These are phyloP conservation scores for Sthenelais limicola DNA, from an alignment of 2,888 invertebrate species.

Conservation along the genomic window DNA sequence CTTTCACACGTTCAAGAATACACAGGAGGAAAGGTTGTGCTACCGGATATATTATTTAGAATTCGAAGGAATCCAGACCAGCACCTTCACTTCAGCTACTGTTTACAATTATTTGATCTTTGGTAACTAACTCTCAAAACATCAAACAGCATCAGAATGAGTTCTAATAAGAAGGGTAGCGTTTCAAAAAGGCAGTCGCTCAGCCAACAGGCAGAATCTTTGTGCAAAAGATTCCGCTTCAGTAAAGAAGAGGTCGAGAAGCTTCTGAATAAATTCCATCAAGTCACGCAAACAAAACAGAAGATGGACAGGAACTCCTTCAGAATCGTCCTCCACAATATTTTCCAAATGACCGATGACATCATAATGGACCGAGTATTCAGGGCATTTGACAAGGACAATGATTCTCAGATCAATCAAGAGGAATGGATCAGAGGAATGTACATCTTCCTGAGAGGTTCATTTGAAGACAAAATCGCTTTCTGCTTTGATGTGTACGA, in stretches of 20 bases:
- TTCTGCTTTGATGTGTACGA: conserved; percentile 80
- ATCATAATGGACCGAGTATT: conserved; percentile 66
- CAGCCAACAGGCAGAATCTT: conserved; percentile 19
- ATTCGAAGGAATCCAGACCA: no score
- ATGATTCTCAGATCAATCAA: conserved; percentile 78
- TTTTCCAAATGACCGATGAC: conserved; percentile 83
- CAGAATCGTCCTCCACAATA: conserved; percentile 65
- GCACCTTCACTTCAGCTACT: no score
- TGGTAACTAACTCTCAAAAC: no score
- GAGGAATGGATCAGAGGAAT: conserved; percentile 84
- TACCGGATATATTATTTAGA: no score
- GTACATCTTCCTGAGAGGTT: conserved; percentile 83
- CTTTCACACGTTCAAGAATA: no score
- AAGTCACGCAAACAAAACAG: neutral
- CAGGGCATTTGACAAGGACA: conserved; percentile 81
- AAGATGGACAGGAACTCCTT: conserved; percentile 63
- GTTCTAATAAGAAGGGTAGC: neutral
- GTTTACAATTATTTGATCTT: no score
- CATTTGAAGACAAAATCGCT: conserved; percentile 77
- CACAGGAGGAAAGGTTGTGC: no score
- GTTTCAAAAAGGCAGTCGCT: neutral
- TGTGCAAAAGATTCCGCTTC: conserved; percentile 15
- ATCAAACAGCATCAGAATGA: neutral
- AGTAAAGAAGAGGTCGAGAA: conserved; percentile 26
- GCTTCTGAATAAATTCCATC: conserved; percentile 20